These are phyloP conservation scores for Darwinula stevensoni DNA, from an alignment of 2,888 invertebrate species.

Conservation along the genomic window DNA sequence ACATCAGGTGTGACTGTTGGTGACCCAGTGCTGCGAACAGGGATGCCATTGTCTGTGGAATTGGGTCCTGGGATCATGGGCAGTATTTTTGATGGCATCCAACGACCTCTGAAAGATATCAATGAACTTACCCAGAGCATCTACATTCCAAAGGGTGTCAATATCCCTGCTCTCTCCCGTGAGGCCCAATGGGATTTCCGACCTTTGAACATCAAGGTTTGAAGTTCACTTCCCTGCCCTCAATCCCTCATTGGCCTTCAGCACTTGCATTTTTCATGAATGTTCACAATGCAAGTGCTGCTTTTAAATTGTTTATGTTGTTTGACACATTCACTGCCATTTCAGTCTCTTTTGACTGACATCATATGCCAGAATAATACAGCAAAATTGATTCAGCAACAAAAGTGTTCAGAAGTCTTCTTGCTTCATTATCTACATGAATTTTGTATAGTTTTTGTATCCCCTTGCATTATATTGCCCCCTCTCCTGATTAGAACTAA, in stretches of 20 bases:
- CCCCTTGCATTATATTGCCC: no score
- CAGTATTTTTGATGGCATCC: conserved; percentile 99
- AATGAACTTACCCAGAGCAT: conserved; percentile 74
- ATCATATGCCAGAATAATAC: background rate
- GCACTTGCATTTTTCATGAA: no score
- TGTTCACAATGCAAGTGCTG: no score
- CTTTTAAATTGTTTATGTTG: no score
- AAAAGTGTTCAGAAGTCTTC: no score
- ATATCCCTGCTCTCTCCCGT: conserved; percentile 63
- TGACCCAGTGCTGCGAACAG: conserved; percentile 91
- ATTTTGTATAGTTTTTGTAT: no score
- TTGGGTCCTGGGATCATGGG: conserved; percentile 96
- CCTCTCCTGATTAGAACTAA: no score
- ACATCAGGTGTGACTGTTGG: conserved; percentile 97
- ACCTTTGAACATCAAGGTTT: conserved; percentile 43
- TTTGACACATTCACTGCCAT: no score
- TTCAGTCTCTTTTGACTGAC: background rate
- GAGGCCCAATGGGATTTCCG: conserved; percentile 69
- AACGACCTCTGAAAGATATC: conserved; percentile 90
- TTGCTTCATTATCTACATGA: no score
- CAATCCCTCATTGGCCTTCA: no score
- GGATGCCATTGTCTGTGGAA: conserved; percentile 95
- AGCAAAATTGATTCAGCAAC: no score
- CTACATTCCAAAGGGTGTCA: conserved; percentile 98
- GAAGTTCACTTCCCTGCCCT: background rate